Evolutionary conservation across 2,113 vertebrate genomes (phyloP).

Genomic region (Nothocercus julius): DNA sequence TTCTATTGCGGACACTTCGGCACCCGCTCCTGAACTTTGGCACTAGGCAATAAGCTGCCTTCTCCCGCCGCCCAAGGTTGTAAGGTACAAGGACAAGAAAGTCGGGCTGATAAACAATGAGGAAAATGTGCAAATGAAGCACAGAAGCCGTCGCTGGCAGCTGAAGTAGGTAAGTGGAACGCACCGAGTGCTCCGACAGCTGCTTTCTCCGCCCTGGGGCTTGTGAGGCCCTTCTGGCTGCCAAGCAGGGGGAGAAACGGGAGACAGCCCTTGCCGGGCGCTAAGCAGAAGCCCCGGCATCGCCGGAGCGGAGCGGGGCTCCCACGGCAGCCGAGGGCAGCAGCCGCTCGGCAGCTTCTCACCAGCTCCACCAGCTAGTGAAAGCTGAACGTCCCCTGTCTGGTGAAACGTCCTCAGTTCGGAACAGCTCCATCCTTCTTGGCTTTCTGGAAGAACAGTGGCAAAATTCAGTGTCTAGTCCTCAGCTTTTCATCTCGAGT

Average conservation of each 20-base stretch:
- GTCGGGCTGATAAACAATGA: rapidly evolving
- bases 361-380: neutral
- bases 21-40: neutral
- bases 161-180: neutral
- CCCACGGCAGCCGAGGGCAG: neutral
- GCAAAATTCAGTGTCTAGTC: too few relatives aligned
- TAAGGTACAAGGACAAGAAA: neutral
- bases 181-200: rapidly evolving
- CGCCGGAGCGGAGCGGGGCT: neutral
- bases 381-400: neutral
- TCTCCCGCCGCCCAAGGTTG: neutral
- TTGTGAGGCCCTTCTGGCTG: neutral
- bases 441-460: neutral
- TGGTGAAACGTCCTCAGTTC: neutral
- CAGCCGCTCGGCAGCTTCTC: neutral
- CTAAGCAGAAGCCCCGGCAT: neutral
- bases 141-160: neutral
- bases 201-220: neutral
- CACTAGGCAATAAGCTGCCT: neutral
- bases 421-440: neutral
- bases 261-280: neutral
- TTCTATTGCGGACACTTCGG: neutral
- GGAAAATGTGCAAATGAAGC: neutral
- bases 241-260: neutral
- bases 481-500: neutral